Base-by-base conservation (phyloP, 2,113 vertebrate genomes). In the Phaethon lepturus region DNA sequence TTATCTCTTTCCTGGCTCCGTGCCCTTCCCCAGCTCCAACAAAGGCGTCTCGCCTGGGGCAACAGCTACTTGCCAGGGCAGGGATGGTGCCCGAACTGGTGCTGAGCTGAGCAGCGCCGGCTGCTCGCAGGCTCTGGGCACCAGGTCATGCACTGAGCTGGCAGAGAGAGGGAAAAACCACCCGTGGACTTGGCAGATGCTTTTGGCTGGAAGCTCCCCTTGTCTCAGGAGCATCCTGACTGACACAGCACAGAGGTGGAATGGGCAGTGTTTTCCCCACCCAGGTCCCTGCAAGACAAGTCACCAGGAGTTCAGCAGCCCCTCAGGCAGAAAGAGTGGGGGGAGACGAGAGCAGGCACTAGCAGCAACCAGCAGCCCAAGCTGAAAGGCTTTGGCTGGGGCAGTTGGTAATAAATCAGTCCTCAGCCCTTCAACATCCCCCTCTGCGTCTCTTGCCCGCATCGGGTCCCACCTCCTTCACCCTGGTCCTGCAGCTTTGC, bases 371-470 rank as follows among this genome's bases (percentile, higher is more conserved):
- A 45, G 16, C 24, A 52, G 75, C 35, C 44, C 11, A 1, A 38
- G 68, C 47, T 50, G 53, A 75, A 28, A 33, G 47, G 55, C 42
- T 74, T 47, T n/a, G 62, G 8, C 33, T 55, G 58, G 23, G 16
- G 38, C 7, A 1, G 4, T 10, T 24, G 28, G 50, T 10, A 24
- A 47, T 15, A 76, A 63, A 47, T 26, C 50, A 63, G 16, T 19
- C 17, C 68, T 31, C 69, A 52, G 69, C 31, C 75, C 24, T 42
- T 10, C 68, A 42, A 58, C 50, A 53, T 24, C 29, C 11, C 11
- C 14, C 28, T 28, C 55, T 28, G 3, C 3, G 1, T 9, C 38
- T 38, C 33, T 10, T 25, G 33, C 4, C 42, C 3, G 1, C 28
- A 7, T 5, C 5, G 1, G 10, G 18, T 71, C 44, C 31, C 59